Conservation (phyloP, 1,140 invertebrate genomes). For the Hypsibius dujardini region DNA sequence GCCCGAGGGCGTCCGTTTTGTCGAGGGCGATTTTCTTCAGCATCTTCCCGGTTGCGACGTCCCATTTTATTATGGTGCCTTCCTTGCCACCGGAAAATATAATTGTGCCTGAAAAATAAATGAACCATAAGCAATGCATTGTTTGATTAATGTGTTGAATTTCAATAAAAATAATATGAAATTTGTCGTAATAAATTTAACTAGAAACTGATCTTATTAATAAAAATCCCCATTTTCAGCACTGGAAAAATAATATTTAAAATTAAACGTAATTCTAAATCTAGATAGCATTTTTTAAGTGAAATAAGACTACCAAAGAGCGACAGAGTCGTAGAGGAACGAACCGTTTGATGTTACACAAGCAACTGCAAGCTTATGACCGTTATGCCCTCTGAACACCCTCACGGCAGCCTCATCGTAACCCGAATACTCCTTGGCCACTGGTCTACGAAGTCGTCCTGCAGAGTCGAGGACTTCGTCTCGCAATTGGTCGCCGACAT, state of each 20-base stretch:
- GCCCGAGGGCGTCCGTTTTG: slow-evolving; percentile 34
- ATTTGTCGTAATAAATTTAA: too few species aligned
- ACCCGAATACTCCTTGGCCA: slow-evolving; percentile 19
- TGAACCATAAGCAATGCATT: too few species aligned
- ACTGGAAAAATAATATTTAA: slow-evolving; percentile 41
- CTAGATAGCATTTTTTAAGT: too few species aligned
- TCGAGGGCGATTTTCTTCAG: slow-evolving; percentile 33
- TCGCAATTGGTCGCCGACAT: slow-evolving; percentile 13
- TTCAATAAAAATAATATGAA: too few species aligned
- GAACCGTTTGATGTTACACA: slow-evolving; percentile 32
- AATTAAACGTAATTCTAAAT: neutral
- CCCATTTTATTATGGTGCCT: slow-evolving; percentile 69
- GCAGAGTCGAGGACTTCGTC: slow-evolving; percentile 41
- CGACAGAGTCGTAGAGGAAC: neutral
- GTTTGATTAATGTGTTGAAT: too few species aligned
- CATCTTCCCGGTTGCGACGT: slow-evolving; percentile 35
- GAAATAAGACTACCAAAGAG: too few species aligned
- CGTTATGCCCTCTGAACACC: slow-evolving; percentile 28
- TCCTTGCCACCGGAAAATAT: slow-evolving; percentile 73
- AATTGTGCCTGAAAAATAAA: too few species aligned
- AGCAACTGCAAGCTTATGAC: slow-evolving; percentile 57
- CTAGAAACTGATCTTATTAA: too few species aligned
- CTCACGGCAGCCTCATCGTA: slow-evolving; percentile 22
- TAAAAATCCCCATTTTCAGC: slow-evolving; percentile 48
- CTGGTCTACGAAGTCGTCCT: slow-evolving; percentile 17